Evolutionary conservation across 2,797 vertebrate species (phyloP).

Genomic region (Sebastolobus altivelis): DNA sequence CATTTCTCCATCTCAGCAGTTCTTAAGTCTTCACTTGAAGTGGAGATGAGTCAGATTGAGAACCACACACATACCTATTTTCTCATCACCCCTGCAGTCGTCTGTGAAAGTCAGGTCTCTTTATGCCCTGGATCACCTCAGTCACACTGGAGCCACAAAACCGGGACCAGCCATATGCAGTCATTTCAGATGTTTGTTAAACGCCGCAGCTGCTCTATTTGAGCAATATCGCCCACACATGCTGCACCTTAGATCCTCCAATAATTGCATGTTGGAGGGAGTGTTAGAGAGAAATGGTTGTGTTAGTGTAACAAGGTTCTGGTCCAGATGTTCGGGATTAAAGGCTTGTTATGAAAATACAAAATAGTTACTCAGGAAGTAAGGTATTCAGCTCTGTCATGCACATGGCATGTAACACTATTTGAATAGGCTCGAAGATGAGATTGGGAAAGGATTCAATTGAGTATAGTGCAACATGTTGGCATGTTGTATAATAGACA

Average conservation of each 20-base stretch:
- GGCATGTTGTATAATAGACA: constrained; percentile 65
- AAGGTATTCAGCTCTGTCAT: constrained; percentile 69
- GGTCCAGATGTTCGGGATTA: constrained; percentile 77
- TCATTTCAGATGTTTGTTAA: constrained; percentile 75
- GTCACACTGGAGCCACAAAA: constrained; percentile 44
- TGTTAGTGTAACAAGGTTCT: constrained; percentile 69
- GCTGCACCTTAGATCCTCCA: constrained; percentile 68
- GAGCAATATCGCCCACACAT: constrained; percentile 76
- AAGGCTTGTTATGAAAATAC: constrained; percentile 74
- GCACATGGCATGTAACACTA: constrained; percentile 59
- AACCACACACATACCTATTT: constrained; percentile 72
- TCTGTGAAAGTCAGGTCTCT: constrained; percentile 61
- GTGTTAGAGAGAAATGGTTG: constrained; percentile 59
- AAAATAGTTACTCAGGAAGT: constrained; percentile 63
- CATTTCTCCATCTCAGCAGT: constrained; percentile 69
- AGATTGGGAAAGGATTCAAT: constrained; percentile 63
- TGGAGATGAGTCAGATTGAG: constrained; percentile 74
- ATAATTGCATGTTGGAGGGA: constrained; percentile 69
- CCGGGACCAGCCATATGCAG: constrained; percentile 53
- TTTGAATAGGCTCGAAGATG: constrained; percentile 47
- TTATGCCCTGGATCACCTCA: constrained; percentile 58
- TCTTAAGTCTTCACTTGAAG: constrained; percentile 68
- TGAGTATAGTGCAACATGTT: constrained; percentile 59
- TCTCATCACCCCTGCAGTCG: constrained; percentile 67
- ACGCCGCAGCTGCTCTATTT: constrained; percentile 72